Base-by-base conservation (phyloP, 2,888 invertebrate species). In the Lithophane leautieri region DNA sequence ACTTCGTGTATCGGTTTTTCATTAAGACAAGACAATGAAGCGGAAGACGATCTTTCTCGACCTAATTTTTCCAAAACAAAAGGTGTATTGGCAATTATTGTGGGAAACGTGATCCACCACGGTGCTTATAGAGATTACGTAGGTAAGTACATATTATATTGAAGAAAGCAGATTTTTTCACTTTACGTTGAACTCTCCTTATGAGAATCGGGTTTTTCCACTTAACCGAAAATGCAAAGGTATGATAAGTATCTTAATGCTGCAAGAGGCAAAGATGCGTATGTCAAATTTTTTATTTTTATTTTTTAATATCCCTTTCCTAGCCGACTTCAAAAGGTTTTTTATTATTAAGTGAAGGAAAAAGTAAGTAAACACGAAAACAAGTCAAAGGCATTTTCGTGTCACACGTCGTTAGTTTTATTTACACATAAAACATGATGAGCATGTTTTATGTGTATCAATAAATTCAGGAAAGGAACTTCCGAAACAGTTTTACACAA, bases 31-130 rank as follows among this genome's bases (percentile, higher is more conserved):
- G 34, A 86, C 88, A 80, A 84, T 88, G 81, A 68, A 68, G 70
- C 81, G 83, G 80, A 84, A 84, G 62, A 56, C 70, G n/a, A 73
- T 87, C 28, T 74, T 82, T 81, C 88, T 78, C 75, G 84, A 79
- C 88, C 87, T 80, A 81, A 78, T 88, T 88, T 87, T 86, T 76
- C 72, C 56, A 47, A 72, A 60, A 79, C 62, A 79, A 76, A 73
- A 77, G 54, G 28, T 65, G 54, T 56, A 74, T 78, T n/a, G 62
- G 16, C 25, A 61, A 44, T 63, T 47, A 60, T 68, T 69, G 78
- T 72, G 74, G 44, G 74, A 65, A 78, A 65, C 19, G 34, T 63
- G 28, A 60, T 81, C 70, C 73, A 74, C 40, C 76, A 60, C 80
- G 72, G 71, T 61, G 62, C 61, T 74, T 69, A 40, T 47, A 54